These are phyloP conservation scores for Lordiphosa andalusiaca DNA, from an alignment of 2,888 invertebrate species.

Conservation along the genomic window DNA sequence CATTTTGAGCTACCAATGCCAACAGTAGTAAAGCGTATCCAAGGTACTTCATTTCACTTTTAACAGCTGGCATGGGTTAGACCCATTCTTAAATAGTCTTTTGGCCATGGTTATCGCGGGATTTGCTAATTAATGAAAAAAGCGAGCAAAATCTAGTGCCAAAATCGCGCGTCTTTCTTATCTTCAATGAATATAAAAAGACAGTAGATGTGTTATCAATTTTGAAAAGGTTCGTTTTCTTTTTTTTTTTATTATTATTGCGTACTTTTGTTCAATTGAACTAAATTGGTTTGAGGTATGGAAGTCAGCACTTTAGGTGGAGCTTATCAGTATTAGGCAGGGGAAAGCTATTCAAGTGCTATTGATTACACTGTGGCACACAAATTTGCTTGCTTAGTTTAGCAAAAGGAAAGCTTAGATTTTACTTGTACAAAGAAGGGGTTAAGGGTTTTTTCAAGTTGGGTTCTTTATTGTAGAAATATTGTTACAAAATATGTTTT, in stretches of 20 bases:
- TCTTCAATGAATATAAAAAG: conserved; percentile 8
- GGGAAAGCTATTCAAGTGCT: conserved; percentile 8
- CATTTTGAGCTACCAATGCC: conserved; percentile 35
- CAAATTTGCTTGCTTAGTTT: no score
- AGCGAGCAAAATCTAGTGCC: conserved; percentile 5
- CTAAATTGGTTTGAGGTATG: conserved; percentile 27
- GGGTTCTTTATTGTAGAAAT: no score
- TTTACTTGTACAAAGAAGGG: no score
- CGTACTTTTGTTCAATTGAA: conserved; percentile 24
- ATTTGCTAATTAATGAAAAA: conserved; percentile 50
- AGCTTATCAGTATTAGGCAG: conserved; percentile 22
- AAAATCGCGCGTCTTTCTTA: conserved; percentile 24
- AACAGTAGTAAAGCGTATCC: conserved; percentile 52
- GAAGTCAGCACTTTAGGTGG: conserved; percentile 7
- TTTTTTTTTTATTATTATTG: conserved; percentile 12
- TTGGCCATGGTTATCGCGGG: conserved; percentile 5
- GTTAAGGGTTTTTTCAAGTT: no score
- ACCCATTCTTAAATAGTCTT: conserved; percentile 52
- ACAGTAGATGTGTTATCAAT: conserved; percentile 24
- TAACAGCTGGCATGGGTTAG: conserved; percentile 11
- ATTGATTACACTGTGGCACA: background rate
- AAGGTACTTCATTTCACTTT: conserved; percentile 60
- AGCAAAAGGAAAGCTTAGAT: no score
- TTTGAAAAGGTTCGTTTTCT: conserved; percentile 16
- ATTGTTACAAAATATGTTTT: no score